Conservation (phyloP, 2,888 invertebrate genomes). For the Baccha elongata region DNA sequence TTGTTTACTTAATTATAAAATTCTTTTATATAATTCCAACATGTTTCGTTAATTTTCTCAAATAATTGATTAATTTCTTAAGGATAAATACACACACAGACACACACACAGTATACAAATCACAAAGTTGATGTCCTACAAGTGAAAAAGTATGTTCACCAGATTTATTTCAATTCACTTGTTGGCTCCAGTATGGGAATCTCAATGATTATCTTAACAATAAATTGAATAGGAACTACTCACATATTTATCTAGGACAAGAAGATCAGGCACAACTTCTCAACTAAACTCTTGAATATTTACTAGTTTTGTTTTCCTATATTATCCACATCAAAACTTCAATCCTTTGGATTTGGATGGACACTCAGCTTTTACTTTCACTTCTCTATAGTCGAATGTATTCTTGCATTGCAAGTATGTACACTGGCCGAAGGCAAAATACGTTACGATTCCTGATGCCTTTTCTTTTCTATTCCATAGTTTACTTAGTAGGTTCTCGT, state of each 20-base stretch:
- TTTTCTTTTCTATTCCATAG: slow-evolving; percentile 25
- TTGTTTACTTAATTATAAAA: no score
- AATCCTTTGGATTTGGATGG: slow-evolving; percentile 15
- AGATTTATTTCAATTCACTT: background rate
- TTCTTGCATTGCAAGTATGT: slow-evolving; percentile 25
- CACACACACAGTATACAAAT: background rate
- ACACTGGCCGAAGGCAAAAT: slow-evolving; percentile 26
- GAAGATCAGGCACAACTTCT: slow-evolving; percentile 30
- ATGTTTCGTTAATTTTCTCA: no score
- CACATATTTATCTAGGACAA: slow-evolving; percentile 27
- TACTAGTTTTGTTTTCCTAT: slow-evolving; percentile 37
- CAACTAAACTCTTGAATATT: slow-evolving; percentile 35
- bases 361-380: slow-evolving; percentile 42
- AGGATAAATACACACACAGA: no score
- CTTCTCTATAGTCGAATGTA: slow-evolving; percentile 14
- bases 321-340: slow-evolving; percentile 46
- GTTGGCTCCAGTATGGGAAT: background rate
- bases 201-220: background rate
- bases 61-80: no score
- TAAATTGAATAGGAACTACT: slow-evolving; percentile 33
- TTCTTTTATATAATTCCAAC: no score
- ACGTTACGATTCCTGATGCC: slow-evolving; percentile 27
- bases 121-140: no score
- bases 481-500: slow-evolving; percentile 37
- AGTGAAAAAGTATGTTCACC: background rate